Evolutionary conservation across 2,113 vertebrate species (phyloP).

Genomic region (Syngnathoides biaculeatus): DNA sequence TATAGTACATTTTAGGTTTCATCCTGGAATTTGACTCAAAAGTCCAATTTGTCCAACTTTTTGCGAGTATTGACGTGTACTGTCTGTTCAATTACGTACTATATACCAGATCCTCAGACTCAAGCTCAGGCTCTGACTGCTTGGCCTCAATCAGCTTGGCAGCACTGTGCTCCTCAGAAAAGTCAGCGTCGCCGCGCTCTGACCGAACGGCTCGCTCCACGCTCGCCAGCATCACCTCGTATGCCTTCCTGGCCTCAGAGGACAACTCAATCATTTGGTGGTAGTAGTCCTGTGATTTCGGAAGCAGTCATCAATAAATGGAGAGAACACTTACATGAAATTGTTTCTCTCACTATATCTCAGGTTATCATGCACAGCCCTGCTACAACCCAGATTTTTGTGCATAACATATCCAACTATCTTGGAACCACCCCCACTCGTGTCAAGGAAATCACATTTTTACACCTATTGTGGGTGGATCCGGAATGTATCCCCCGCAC

Average conservation of each 20-base stretch:
- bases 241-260: conserved; percentile 82
- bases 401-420: no score
- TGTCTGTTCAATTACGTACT: conserved; percentile 71
- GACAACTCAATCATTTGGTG: conserved; percentile 93
- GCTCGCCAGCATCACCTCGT: conserved; percentile 82
- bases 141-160: neutral
- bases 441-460: neutral
- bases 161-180: conserved; percentile 1
- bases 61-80: neutral
- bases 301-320: neutral
- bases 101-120: conserved; percentile 80
- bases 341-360: neutral
- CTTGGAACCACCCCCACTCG: no score
- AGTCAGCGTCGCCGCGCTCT: conserved; percentile 53
- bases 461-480: neutral
- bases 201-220: conserved; percentile 48
- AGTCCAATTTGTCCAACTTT: neutral
- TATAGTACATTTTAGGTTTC: no score
- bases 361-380: neutral
- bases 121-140: conserved; percentile 19
- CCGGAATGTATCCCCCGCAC: neutral
- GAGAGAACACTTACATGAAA: neutral
- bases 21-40: no score
- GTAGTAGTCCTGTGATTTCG: conserved; percentile 80
- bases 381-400: no score